A percentile compares a stretch with the other conserved stretches of the same genome.
Conservation (phyloP, 1,140 invertebrate species). For the Drosophila ambigua region DNA sequence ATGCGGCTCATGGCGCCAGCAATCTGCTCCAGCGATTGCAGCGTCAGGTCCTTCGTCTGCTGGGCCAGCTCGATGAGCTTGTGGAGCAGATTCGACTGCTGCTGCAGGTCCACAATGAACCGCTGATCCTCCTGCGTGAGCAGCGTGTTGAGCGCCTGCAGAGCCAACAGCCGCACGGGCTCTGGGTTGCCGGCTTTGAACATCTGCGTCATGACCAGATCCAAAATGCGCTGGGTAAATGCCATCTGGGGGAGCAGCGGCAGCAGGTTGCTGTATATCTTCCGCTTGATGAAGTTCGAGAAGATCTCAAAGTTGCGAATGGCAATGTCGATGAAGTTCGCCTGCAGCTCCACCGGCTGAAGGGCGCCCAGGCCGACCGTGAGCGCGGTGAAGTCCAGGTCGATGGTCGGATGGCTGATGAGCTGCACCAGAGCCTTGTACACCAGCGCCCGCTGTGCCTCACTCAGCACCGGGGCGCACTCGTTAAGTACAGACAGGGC, state of each 20-base stretch:
- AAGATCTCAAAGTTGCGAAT: slow-evolving; percentile 72
- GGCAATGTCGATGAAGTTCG: slow-evolving; percentile 66
- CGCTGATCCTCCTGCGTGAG: slow-evolving; percentile 56
- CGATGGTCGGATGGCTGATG: slow-evolving; percentile 63
- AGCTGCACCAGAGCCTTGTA: slow-evolving; percentile 71
- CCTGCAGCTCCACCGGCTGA: slow-evolving; percentile 74
- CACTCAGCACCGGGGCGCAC: slow-evolving; percentile 58
- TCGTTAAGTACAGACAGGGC: slow-evolving; percentile 61
- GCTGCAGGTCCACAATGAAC: slow-evolving; percentile 70
- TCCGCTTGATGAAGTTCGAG: slow-evolving; percentile 68
- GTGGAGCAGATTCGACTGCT: slow-evolving; percentile 65
- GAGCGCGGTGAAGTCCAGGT: slow-evolving; percentile 64
- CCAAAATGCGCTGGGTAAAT: slow-evolving; percentile 70
- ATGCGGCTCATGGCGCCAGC: slow-evolving; percentile 63
- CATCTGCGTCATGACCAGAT: slow-evolving; percentile 62
- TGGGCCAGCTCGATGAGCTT: slow-evolving; percentile 67
- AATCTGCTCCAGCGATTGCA: slow-evolving; percentile 57
- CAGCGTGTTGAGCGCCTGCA: slow-evolving; percentile 66
- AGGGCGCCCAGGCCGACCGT: slow-evolving; percentile 60
- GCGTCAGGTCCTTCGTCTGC: slow-evolving; percentile 21
- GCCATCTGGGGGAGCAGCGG: slow-evolving; percentile 68
- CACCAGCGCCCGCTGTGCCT: slow-evolving; percentile 66
- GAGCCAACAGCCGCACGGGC: slow-evolving; percentile 50
- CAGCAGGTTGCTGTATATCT: slow-evolving; percentile 68
- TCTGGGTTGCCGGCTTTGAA: slow-evolving; percentile 38